A percentile compares a stretch with the other conserved stretches of the same genome.
Evolutionary conservation across 2,888 invertebrate species (phyloP).

Genomic region (Seira ritae): DNA sequence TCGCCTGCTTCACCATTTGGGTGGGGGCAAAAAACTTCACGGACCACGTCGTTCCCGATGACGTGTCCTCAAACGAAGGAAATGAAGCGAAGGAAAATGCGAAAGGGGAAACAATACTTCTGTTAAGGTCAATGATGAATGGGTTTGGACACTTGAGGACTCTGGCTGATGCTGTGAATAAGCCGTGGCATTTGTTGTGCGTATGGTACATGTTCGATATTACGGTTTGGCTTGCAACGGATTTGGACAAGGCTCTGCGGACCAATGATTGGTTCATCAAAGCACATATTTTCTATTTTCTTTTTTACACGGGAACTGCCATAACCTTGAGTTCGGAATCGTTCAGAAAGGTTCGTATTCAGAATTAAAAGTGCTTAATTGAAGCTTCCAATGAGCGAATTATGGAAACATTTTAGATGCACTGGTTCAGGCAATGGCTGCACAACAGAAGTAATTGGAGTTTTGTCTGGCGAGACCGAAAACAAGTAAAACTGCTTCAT

Average conservation of each 20-base stretch:
- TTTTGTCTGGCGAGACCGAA: neutral
- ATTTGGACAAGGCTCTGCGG: slow-evolving; percentile 25
- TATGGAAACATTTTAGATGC: neutral
- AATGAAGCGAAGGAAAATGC: too few species aligned
- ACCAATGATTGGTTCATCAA: slow-evolving; percentile 36
- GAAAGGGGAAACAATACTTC: neutral
- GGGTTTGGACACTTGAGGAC: neutral
- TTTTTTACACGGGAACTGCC: slow-evolving; percentile 6
- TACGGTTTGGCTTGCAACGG: slow-evolving; percentile 27
- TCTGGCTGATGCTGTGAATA: slow-evolving; percentile 10
- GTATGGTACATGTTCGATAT: slow-evolving; percentile 28
- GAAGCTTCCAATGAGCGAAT: too few species aligned
- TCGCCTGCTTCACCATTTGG: slow-evolving; percentile 5
- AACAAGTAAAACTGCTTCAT: slow-evolving; percentile 8
- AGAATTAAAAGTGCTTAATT: too few species aligned
- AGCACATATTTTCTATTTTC: slow-evolving; percentile 12
- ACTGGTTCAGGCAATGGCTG: slow-evolving; percentile 18
- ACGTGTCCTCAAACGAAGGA: neutral
- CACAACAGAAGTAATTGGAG: neutral
- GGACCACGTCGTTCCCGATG: too few species aligned
- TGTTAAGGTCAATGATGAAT: neutral
- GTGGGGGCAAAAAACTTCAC: slow-evolving; percentile 17
- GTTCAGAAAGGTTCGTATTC: slow-evolving; percentile 22
- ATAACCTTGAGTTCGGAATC: slow-evolving; percentile 24
- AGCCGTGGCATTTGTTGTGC: slow-evolving; percentile 9